Evolutionary conservation across 1,140 invertebrate species (phyloP).

Genomic region (Chrysomallon squamiferum): DNA sequence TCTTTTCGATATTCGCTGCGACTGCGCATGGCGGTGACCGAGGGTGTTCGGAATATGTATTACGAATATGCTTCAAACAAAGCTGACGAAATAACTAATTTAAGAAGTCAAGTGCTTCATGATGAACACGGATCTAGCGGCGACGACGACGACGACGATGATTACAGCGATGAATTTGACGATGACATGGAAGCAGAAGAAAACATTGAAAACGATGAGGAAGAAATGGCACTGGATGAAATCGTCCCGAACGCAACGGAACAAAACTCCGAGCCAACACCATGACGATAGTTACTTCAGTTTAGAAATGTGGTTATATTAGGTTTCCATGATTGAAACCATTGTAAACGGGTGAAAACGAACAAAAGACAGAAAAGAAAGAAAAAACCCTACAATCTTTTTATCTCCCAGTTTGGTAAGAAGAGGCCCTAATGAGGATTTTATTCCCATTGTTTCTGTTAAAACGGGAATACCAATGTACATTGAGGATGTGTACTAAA

Average conservation of each 20-base stretch:
- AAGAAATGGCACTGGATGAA: conserved; percentile 2
- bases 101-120: conserved; percentile 35
- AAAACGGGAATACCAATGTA: too few relatives aligned
- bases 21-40: conserved; percentile 44
- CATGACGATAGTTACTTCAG: not conserved
- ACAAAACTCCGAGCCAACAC: too few relatives aligned
- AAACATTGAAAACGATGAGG: conserved; percentile 9
- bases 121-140: conserved; percentile 27
- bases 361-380: too few relatives aligned
- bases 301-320: not conserved
- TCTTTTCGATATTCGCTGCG: conserved; percentile 48
- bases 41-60: conserved; percentile 54
- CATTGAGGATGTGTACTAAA: too few relatives aligned
- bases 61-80: conserved; percentile 47
- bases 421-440: too few relatives aligned
- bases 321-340: not conserved
- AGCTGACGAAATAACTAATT: conserved; percentile 41
- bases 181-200: conserved; percentile 14
- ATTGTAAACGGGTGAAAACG: too few relatives aligned
- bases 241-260: too few relatives aligned
- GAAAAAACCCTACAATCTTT: too few relatives aligned
- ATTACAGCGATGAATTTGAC: conserved; percentile 17
- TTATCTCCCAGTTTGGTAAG: too few relatives aligned
- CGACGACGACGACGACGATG: conserved; percentile 15
- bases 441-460: too few relatives aligned